Base-by-base conservation (phyloP, 1,140 invertebrate genomes). In the Brachionus calyciflorus region DNA sequence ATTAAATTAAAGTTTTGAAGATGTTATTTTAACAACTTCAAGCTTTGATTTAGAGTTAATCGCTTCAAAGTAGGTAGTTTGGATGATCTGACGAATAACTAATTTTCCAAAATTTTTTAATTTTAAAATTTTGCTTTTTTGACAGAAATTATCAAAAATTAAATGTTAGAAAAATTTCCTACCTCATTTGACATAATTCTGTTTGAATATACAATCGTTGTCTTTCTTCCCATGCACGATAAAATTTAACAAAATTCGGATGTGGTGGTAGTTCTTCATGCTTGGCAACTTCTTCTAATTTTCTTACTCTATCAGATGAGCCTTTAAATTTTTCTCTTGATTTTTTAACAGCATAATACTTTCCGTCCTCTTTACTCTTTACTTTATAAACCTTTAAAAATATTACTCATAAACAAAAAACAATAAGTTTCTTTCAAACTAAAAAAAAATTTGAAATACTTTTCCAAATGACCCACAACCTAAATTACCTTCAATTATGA, bases 181-280 rank as follows among this genome's bases (percentile, higher is more conserved):
- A 86, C 83, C 83, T 86, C 40, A 81, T 89, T 85, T 85, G 81
- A 81, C 91, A 91, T 2, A 91, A 83, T 83, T 92, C 91, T 79
- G 90, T 88, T 82, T 91, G 89, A 78, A 92, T 90, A 80, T 89
- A 91, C 1, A 91, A 83, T 48, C 87, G 85, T 80, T 88, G 86
- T 24, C 88, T 85, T 81, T 92, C 90, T 83, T 92, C 90, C 91
- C 91, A 92, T 0, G 91, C 90, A 70, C 87, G 85, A 76, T 88
- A 87, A 78, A 91, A 89, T 65, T 86, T 82, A 6, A 92, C 88
- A 81, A 89, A 88, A 83, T 92, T 90, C 7, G 84, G 85, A 82
- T 91, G 89, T 5, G 86, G 83, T 17, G 89, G 88, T 77, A 92
- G 84, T 76, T 87, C 85, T 80, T 91, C 89, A 81, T 91, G 89